phyloP scores from a whole-genome alignment of 2,888 invertebrate genomes.

The Oligia strigilis region DNA sequence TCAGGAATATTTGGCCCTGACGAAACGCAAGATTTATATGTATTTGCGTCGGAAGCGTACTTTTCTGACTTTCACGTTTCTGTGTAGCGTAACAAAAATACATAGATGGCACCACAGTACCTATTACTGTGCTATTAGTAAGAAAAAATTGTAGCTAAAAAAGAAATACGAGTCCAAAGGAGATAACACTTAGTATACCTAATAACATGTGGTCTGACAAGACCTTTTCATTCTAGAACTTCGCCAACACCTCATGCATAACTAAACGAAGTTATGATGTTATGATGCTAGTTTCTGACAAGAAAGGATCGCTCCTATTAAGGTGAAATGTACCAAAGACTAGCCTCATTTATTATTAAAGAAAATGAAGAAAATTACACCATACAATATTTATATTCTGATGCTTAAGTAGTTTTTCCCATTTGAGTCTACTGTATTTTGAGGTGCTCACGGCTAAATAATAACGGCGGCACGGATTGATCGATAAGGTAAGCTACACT shows the following conservation, averaged over 20 bases:
- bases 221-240: constrained; percentile 19
- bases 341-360: constrained; percentile 15
- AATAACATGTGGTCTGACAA: constrained; percentile 6
- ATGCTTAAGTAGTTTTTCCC: no score
- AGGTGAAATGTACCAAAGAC: constrained; percentile 10
- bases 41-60: neutral
- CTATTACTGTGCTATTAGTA: neutral
- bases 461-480: neutral
- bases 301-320: constrained; percentile 28
- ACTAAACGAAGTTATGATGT: constrained; percentile 18
- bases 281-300: constrained; percentile 27
- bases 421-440: neutral
- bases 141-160: neutral
- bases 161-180: neutral
- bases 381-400: neutral
- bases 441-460: neutral
- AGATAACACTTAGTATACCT: neutral
- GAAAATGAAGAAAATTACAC: constrained; percentile 1
- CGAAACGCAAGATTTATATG: neutral
- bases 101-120: neutral
- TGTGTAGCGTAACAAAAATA: neutral
- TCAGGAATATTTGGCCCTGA: neutral
- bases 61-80: neutral
- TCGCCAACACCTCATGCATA: constrained; percentile 40
- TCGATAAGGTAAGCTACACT: neutral